Conservation (phyloP, 2,888 invertebrate species). For the Quadroppia sp. region DNA sequence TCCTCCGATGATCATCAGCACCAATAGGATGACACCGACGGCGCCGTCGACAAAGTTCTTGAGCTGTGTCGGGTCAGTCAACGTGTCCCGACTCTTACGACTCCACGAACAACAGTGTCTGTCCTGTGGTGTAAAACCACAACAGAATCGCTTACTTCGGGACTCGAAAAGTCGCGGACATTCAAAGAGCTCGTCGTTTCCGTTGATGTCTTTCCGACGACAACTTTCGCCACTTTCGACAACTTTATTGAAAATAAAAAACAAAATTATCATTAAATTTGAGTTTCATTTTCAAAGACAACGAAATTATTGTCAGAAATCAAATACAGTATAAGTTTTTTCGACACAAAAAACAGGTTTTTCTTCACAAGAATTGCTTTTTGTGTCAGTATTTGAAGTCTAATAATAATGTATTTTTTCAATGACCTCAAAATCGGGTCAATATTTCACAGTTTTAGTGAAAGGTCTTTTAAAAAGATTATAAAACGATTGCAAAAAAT, state of each 20-base stretch:
- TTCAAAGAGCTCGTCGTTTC: conserved; percentile 13
- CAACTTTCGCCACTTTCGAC: conserved; percentile 2
- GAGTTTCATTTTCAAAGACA: neutral
- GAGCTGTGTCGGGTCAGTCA: neutral
- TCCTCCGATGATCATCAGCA: conserved; percentile 2
- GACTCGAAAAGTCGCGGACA: conserved; percentile 33
- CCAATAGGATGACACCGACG: conserved; percentile 8
- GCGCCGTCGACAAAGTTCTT: neutral
- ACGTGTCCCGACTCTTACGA: neutral
- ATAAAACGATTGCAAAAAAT: neutral
- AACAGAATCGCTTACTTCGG: conserved; percentile 1
- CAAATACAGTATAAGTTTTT: too few species aligned
- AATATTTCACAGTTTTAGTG: neutral
- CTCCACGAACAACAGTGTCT: conserved; percentile 20
- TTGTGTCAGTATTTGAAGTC: neutral
- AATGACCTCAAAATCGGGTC: neutral
- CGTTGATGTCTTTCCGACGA: conserved; percentile 30
- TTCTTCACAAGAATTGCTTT: neutral
- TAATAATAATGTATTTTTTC: neutral
- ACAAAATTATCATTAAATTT: neutral
- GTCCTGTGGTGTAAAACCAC: conserved; percentile 18
- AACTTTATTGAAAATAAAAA: neutral
- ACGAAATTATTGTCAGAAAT: too few species aligned
- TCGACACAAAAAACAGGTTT: neutral
- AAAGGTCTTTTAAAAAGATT: neutral